Base-by-base conservation (phyloP, 1,140 invertebrate genomes). In the Holotrichia oblita region DNA sequence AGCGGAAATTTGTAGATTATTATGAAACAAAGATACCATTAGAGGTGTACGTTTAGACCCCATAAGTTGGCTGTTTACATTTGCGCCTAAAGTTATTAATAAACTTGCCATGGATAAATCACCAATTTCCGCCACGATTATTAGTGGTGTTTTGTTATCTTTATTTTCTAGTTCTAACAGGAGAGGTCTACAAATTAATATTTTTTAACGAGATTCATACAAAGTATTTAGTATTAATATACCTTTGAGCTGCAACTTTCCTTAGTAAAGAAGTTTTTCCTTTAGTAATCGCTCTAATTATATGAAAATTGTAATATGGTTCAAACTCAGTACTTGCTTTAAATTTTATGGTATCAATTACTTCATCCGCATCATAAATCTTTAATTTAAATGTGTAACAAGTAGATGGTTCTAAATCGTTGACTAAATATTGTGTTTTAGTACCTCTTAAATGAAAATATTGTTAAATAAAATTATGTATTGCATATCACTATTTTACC, bases 1-100 rank as follows among this genome's bases (percentile, higher is more conserved):
- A 14, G 85, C 82, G 2, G 85, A 85, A 24, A 83, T 80, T 78
- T 82, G 44, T 3, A 89, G 80, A 12, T 81, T 73, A 64, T 82
- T 81, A 34, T 79, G 75, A 59, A 81, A 80, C 9, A 84, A 69
- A 7, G 84, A 84, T 55, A 82, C 59, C 82, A 85, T 85, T 59
- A 86, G 79, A 69, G 84, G 82, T 20, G 84, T 85, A 44, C 80
- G 79, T 41, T 79, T 78, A 24, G 73, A 81, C 40, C 77, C 64
- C 48, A 80, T 76, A 9, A 79, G 40, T 12, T 76, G 42, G 40
- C 77, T 81, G 76, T 85, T 85, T 17, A 84, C 79, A 74, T 83
- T 83, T 9, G 81, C 83, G 6, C 84, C 84, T 14, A 84, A 75
- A 22, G 79, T 81, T 64, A 84, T 80, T 24, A 85, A 79, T 12